Evolutionary conservation across 2,113 vertebrate species (phyloP).

Genomic region (Gavialis gangeticus): DNA sequence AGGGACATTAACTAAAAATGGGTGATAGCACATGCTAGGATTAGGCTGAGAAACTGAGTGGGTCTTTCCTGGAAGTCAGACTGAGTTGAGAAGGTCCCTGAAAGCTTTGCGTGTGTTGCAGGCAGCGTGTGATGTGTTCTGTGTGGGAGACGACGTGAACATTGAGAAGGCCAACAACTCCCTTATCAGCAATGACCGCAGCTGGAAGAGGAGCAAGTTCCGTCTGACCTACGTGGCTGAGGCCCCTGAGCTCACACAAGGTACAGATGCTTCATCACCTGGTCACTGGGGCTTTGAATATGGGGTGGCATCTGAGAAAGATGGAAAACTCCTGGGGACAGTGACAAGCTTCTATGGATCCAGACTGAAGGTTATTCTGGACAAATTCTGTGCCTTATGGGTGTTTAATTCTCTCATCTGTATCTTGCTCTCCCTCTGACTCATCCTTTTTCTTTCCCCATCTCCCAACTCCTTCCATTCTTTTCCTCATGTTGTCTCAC

Average conservation of each 20-base stretch:
- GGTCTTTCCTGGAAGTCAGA: neutral
- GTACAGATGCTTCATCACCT: constrained; percentile 51
- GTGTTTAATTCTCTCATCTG: neutral
- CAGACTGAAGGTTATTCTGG: neutral
- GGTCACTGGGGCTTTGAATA: rapidly evolving
- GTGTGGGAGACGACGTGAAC: constrained; percentile 96
- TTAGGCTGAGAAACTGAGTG: rapidly evolving
- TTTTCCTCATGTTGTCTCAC: neutral
- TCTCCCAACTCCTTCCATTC: neutral
- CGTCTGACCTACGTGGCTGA: constrained; percentile 91
- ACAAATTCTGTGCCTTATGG: neutral
- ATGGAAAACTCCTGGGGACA: rapidly evolving
- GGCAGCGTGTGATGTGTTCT: constrained; percentile 98
- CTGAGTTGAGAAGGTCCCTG: neutral
- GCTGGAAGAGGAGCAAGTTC: constrained; percentile 99
- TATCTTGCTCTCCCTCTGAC: neutral
- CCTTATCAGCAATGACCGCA: constrained; percentile 95
- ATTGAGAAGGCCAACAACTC: constrained; percentile 98
- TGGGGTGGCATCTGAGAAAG: neutral
- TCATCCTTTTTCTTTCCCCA: neutral
- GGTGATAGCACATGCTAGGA: neutral
- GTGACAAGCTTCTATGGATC: too few species aligned
- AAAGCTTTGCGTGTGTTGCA: constrained; percentile 62
- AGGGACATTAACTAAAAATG: neutral
- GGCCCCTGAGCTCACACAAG: constrained; percentile 91